phyloP scores from a whole-genome alignment of 2,797 vertebrate genomes.

The Amphiprion clarkii region DNA sequence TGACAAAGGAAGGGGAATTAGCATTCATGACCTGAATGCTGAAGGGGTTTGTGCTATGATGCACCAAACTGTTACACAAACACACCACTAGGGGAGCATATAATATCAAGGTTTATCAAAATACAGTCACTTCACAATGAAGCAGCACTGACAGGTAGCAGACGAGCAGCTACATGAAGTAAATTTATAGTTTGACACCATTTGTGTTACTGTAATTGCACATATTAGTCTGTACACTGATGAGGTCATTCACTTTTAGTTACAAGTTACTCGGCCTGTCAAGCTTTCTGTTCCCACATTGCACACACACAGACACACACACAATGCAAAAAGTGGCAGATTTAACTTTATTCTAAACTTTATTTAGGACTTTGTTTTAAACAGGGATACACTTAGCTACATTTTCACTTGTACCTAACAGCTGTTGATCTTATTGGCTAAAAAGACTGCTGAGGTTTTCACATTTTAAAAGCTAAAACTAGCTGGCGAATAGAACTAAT shows the following conservation, averaged over 20 bases:
- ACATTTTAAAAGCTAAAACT: too few species aligned
- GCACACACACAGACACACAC: not conserved
- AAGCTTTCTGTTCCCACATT: constrained; percentile 9
- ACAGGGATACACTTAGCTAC: too few species aligned
- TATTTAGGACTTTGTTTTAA: too few species aligned
- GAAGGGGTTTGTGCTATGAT: constrained; percentile 25
- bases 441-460: too few species aligned
- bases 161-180: constrained; percentile 53
- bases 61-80: constrained; percentile 56
- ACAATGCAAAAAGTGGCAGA: not conserved
- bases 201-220: constrained; percentile 36
- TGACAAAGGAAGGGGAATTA: constrained; percentile 48
- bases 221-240: not conserved
- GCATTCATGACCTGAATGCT: constrained; percentile 50
- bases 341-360: too few species aligned
- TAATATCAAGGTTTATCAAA: constrained; percentile 40
- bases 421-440: too few species aligned
- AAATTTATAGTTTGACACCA: constrained; percentile 58
- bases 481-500: too few species aligned
- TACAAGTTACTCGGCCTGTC: constrained; percentile 3
- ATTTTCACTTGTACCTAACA: not conserved
- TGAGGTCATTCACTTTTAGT: not conserved
- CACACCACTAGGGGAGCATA: constrained; percentile 61
- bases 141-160: constrained; percentile 13
- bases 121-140: constrained; percentile 56